phyloP scores from a whole-genome alignment of 2,888 invertebrate species.

The Tridacna gigas region DNA sequence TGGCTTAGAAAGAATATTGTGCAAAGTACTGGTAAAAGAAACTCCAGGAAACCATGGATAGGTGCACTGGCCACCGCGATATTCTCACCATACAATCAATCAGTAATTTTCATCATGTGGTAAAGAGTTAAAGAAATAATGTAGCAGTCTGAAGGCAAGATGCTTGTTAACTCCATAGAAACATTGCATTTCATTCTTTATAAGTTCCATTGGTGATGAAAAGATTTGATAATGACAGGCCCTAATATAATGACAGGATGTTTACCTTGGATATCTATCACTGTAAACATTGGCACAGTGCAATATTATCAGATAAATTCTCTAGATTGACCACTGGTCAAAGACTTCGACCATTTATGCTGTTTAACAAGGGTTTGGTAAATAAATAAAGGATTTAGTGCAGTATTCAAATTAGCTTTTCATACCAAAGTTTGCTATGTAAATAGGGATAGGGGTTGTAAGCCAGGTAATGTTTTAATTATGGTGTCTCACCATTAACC shows the following conservation, averaged over 20 bases:
- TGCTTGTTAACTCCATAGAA: no score
- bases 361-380: not conserved
- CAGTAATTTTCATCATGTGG: no score
- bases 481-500: no score
- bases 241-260: slow-evolving; percentile 3
- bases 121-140: no score
- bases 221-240: not conserved
- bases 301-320: slow-evolving; percentile 14
- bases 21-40: no score
- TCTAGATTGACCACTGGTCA: not conserved
- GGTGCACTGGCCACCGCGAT: no score
- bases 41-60: no score
- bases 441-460: not conserved
- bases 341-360: not conserved
- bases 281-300: slow-evolving; percentile 21
- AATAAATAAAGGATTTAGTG: not conserved
- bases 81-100: no score
- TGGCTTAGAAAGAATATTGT: no score
- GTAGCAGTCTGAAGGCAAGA: no score
- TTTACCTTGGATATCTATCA: slow-evolving; percentile 7
- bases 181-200: no score
- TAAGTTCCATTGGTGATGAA: no score
- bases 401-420: not conserved
- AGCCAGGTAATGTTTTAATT: not conserved
- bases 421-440: not conserved